Base-by-base conservation (phyloP, 2,113 vertebrate species). In the Melanostigma gelatinosum region DNA sequence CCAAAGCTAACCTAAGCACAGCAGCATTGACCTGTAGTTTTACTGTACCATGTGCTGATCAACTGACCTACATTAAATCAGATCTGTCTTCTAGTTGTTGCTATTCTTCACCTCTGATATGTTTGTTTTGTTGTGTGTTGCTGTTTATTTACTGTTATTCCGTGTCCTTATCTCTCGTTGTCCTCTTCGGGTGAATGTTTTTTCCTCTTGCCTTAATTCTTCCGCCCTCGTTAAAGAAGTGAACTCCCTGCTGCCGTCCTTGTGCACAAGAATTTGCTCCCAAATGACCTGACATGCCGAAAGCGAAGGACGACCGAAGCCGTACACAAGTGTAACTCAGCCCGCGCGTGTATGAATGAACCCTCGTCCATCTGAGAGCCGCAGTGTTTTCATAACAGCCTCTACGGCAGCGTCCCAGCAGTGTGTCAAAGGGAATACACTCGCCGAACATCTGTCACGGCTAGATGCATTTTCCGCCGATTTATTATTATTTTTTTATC, bases 351-450 rank as follows among this genome's bases (percentile, higher is more conserved):
- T 77, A 8, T 79, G 57, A 50, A 77, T 82, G 61, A 67, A 75
- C 64, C 50, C 20, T 32, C 54, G 58, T 76, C 54, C 79, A 65
- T 85, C 54, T 46, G 22, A 42, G 32, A 68, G 75, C 18, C 6
- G 4, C 10, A 15, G 10, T 83, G 83, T 89, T 91, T 91, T 88
- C 82, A 87, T 64, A 91, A 85, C 82, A 87, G 58, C 42, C 38
- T 63, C 48, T n/a, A 34, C 18, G 74, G 62, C 77, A 29, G 70
- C 44, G 13, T 38, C 74, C 55, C 34, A 55, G 70, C 54, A 68
- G 54, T 65, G 78, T 50, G 60, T 75, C 72, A 66, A 63, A 66
- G 46, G 68, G 42, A 75, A 71, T 18, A 16, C 38, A 22, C 75
- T 80, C 80, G 67, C 46, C 36, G 58, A 67, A 55, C 48, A 27